Conservation (phyloP, 2,797 vertebrate species). For the Nannoperca obscura region DNA sequence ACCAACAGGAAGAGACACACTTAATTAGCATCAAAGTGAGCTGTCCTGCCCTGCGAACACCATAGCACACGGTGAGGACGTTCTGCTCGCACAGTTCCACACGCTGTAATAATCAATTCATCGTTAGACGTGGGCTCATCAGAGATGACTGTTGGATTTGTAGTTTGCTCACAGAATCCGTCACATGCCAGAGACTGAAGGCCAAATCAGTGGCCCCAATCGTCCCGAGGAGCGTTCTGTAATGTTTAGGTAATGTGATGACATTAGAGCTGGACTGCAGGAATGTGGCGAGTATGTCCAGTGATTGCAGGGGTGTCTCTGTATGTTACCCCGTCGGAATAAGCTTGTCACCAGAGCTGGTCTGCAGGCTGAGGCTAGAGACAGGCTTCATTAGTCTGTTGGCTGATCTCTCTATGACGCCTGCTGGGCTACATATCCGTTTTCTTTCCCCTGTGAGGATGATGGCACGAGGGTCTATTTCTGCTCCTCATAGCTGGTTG, state of each 20-base stretch:
- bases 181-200: conserved; percentile 62
- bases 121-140: conserved; percentile 31
- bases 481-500: conserved; percentile 27
- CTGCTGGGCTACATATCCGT: conserved; percentile 60
- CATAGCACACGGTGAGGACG: conserved; percentile 44
- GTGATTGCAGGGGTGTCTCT: conserved; percentile 76
- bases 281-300: conserved; percentile 73
- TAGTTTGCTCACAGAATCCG: conserved; percentile 41
- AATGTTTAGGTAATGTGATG: conserved; percentile 76
- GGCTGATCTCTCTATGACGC: conserved; percentile 64
- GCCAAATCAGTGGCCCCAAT: conserved; percentile 61
- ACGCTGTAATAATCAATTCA: conserved; percentile 46
- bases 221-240: conserved; percentile 54
- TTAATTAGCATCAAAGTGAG: conserved; percentile 73
- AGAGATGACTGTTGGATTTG: conserved; percentile 40
- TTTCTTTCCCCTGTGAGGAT: conserved; percentile 65
- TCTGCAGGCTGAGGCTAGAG: conserved; percentile 58
- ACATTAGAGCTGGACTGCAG: conserved; percentile 69
- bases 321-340: conserved; percentile 61
- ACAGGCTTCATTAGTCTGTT: conserved; percentile 76
- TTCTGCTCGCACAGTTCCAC: conserved; percentile 33
- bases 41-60: conserved; percentile 30
- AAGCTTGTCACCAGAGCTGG: conserved; percentile 73
- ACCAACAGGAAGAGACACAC: conserved; percentile 72
- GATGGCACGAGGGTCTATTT: conserved; percentile 56